Conservation (phyloP, 2,797 vertebrate genomes). For the Distichodus sexfasciatus region DNA sequence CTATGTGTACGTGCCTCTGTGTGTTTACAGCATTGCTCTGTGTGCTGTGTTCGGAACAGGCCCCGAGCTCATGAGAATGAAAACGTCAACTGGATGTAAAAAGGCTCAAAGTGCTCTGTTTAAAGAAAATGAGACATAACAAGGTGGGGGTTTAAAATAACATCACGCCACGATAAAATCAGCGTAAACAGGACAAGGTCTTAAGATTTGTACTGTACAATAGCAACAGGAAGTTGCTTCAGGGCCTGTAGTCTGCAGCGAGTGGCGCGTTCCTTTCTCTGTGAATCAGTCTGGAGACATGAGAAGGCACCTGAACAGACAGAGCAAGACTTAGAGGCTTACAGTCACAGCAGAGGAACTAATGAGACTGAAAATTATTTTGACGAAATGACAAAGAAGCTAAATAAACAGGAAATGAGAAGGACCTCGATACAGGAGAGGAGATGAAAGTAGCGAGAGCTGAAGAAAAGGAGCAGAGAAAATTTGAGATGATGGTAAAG, state of each 20-base stretch:
- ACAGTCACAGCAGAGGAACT: background rate
- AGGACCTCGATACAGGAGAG: background rate
- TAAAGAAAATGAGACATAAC: conserved; percentile 28
- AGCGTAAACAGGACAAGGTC: conserved; percentile 26
- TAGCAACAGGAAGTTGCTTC: conserved; percentile 23
- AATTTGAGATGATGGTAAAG: background rate
- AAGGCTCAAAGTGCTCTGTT: conserved; percentile 17
- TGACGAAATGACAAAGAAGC: background rate
- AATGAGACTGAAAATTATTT: background rate
- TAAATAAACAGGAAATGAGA: background rate
- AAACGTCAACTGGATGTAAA: conserved; percentile 23
- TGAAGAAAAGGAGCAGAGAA: background rate
- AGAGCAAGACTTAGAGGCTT: background rate
- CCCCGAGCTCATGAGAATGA: conserved; percentile 19
- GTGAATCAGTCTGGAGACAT: background rate
- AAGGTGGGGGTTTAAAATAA: conserved; percentile 32
- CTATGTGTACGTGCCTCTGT: background rate
- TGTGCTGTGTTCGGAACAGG: background rate
- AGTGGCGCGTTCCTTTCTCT: background rate
- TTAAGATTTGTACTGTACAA: conserved; percentile 18
- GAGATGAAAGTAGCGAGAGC: background rate
- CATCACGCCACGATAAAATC: conserved; percentile 23
- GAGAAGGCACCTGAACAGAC: background rate
- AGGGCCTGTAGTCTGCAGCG: conserved; percentile 4
- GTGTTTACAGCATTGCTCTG: background rate